Conservation (phyloP, 2,113 vertebrate genomes). For the Chitala chitala region DNA sequence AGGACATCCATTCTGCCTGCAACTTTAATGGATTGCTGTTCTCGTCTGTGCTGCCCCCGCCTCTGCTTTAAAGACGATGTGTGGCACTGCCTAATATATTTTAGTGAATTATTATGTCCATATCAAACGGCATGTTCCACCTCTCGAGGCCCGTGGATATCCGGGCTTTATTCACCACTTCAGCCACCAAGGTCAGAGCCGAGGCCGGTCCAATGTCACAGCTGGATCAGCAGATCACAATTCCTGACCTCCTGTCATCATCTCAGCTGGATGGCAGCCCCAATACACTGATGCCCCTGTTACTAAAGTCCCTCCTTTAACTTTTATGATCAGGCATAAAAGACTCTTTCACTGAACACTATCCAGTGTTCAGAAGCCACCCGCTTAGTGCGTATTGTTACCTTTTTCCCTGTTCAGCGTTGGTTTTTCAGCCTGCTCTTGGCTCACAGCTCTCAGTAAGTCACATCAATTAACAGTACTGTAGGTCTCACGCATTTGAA, state of each 20-base stretch:
- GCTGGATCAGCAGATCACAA: background rate
- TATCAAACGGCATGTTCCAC: too few relatives aligned
- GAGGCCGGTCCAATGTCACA: too few relatives aligned
- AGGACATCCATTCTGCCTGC: too few relatives aligned
- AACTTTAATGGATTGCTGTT: background rate
- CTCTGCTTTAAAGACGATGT: background rate
- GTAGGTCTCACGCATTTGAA: background rate
- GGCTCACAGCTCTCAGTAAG: too few relatives aligned
- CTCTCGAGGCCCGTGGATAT: too few relatives aligned
- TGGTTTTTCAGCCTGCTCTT: background rate
- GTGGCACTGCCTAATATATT: background rate
- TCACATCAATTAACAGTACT: background rate
- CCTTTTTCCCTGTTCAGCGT: background rate
- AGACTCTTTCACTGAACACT: background rate
- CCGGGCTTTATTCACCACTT: too few relatives aligned
- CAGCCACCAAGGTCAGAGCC: too few relatives aligned
- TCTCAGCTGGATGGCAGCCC: background rate
- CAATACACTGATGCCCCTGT: background rate
- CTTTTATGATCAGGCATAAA: background rate
- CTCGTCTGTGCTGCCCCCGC: background rate
- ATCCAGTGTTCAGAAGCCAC: background rate
- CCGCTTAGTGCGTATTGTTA: background rate
- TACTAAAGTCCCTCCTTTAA: background rate
- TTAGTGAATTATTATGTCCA: background rate
- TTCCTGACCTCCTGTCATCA: background rate